Percentiles rank a stretch among this genome's conserved stretches.
phyloP scores from a whole-genome alignment of 2,113 vertebrate species.

The Stigmatopora argus region DNA sequence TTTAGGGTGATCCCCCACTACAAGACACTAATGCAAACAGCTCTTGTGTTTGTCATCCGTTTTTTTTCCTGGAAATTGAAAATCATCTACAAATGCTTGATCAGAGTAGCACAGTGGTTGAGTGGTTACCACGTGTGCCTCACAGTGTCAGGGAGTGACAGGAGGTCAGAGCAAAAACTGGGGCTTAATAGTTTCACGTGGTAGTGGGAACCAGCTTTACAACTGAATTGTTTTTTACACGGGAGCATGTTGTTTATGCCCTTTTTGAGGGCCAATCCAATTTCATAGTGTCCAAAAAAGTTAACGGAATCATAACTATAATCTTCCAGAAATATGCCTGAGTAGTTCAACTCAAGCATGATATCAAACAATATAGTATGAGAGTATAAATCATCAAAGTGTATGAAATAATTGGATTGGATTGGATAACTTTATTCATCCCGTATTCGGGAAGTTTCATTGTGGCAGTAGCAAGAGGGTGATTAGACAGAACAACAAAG shows the following conservation, averaged over 20 bases:
- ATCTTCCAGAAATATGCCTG: background rate
- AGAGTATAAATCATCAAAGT: background rate
- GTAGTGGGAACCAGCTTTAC: conserved; percentile 26
- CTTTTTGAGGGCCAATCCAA: background rate
- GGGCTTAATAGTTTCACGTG: conserved; percentile 45
- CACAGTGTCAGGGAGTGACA: conserved; percentile 25
- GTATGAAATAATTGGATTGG: background rate
- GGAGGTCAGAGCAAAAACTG: conserved; percentile 20
- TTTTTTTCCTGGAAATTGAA: background rate
- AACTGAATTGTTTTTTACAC: conserved; percentile 11
- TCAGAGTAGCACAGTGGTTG: no score
- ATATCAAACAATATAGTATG: background rate
- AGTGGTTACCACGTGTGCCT: no score
- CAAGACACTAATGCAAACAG: background rate
- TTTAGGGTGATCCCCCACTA: background rate
- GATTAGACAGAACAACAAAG: no score
- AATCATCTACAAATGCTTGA: no score
- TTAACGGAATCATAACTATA: no score
- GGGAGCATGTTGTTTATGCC: conserved; percentile 1
- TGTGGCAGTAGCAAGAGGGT: no score
- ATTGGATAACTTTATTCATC: no score
- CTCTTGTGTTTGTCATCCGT: background rate
- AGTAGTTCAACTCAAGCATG: background rate
- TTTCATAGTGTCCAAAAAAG: no score
- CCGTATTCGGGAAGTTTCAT: no score